phyloP scores from a whole-genome alignment of 2,797 vertebrate species.

The Linurgus olivaceus region DNA sequence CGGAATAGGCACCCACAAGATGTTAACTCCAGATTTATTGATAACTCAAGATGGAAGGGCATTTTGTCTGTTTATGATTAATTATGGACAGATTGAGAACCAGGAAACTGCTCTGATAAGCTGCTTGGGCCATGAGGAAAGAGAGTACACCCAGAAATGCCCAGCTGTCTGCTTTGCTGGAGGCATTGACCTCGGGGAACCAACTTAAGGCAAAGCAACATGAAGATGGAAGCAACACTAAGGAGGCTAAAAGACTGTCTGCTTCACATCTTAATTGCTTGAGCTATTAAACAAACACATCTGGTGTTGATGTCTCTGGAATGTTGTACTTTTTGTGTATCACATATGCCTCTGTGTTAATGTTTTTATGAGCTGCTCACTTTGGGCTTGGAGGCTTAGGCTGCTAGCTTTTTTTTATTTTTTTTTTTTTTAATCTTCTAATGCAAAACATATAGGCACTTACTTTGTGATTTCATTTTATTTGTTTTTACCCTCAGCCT shows the following conservation, averaged over 20 bases:
- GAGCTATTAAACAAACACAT: slow-evolving; percentile 57
- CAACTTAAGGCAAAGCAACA: neutral
- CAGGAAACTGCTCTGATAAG: neutral
- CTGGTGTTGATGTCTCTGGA: slow-evolving; percentile 18
- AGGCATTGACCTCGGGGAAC: neutral
- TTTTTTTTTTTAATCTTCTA: neutral
- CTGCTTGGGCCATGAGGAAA: neutral
- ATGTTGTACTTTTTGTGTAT: slow-evolving; percentile 11
- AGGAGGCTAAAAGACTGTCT: slow-evolving; percentile 3
- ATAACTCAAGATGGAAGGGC: neutral
- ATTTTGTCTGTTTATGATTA: slow-evolving; percentile 1
- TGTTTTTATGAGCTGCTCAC: neutral
- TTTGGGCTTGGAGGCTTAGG: neutral
- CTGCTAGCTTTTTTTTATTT: neutral
- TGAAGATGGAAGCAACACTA: neutral
- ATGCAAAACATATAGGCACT: neutral
- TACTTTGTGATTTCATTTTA: neutral
- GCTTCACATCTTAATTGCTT: slow-evolving; percentile 39
- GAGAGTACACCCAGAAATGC: neutral
- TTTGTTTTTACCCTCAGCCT: neutral
- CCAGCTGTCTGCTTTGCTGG: neutral
- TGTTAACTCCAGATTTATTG: neutral
- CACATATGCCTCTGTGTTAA: neutral
- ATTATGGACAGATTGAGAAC: neutral
- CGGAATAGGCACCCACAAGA: neutral